Conservation (phyloP, 2,888 invertebrate species). For the Zhuqinia jingwanae region DNA sequence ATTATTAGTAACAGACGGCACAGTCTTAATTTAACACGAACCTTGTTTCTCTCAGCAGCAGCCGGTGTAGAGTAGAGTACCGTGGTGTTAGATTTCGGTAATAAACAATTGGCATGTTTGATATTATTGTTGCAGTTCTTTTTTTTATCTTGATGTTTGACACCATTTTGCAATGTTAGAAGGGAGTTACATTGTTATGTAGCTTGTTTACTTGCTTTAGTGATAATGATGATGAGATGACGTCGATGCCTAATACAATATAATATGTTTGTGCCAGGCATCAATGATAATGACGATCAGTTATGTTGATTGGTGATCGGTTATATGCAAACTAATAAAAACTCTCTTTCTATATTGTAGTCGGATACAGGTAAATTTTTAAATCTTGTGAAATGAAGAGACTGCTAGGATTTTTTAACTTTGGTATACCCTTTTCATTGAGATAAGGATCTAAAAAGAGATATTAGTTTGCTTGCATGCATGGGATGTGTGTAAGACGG, state of each 20-base stretch:
- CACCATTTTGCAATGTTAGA: conserved; percentile 68
- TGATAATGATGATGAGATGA: conserved; percentile 19
- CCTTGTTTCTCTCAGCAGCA: conserved; percentile 45
- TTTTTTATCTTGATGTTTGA: conserved; percentile 66
- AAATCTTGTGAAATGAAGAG: too few relatives aligned
- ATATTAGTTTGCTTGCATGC: conserved; percentile 1
- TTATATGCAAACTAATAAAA: too few relatives aligned
- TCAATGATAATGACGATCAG: too few relatives aligned
- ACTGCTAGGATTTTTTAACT: too few relatives aligned
- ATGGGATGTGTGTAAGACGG: background rate
- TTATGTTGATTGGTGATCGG: too few relatives aligned
- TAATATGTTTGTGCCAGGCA: background rate
- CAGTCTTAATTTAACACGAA: conserved; percentile 56
- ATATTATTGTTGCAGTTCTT: conserved; percentile 29
- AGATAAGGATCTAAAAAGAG: conserved; percentile 14
- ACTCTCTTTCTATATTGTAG: too few relatives aligned
- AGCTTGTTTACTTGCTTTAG: conserved; percentile 41
- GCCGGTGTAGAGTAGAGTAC: background rate
- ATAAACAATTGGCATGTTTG: conserved; percentile 55
- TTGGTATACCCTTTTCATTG: conserved; percentile 20
- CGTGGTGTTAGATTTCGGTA: conserved; percentile 61
- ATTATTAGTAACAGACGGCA: conserved; percentile 61
- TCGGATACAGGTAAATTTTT: too few relatives aligned
- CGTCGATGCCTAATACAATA: background rate
- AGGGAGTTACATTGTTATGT: conserved; percentile 55